Conservation (phyloP, 2,888 invertebrate genomes). For the Lamellibrachia columna region DNA sequence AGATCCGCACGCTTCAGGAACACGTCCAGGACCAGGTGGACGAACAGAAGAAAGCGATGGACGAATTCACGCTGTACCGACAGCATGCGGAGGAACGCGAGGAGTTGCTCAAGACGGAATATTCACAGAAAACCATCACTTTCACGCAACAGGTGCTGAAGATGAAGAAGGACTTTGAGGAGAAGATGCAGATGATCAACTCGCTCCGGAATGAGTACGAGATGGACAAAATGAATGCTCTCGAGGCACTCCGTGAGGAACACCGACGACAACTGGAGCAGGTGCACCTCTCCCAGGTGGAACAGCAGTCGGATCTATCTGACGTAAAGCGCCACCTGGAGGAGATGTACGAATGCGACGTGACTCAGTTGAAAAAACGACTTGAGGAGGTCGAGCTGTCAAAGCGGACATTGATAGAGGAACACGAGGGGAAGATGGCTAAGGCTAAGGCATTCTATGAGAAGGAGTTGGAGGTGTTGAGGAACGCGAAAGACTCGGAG, state of each 20-base stretch:
- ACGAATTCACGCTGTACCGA: conserved; percentile 51
- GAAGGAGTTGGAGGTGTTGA: conserved; percentile 60
- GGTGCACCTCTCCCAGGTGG: conserved; percentile 46
- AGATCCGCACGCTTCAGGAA: conserved; percentile 51
- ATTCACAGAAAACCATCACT: conserved; percentile 54
- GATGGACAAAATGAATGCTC: conserved; percentile 49
- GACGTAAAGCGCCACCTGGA: conserved; percentile 52
- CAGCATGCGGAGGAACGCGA: conserved; percentile 51
- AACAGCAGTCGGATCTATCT: conserved; percentile 51
- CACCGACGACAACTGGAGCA: conserved; percentile 56
- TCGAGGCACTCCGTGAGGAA: conserved; percentile 50
- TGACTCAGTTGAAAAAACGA: conserved; percentile 48
- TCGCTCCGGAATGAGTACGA: conserved; percentile 50
- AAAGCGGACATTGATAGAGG: conserved; percentile 52
- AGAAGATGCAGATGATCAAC: conserved; percentile 53
- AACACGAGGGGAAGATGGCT: conserved; percentile 58
- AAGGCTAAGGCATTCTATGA: conserved; percentile 63
- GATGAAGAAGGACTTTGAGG: conserved; percentile 60
- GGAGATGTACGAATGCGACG: conserved; percentile 51
- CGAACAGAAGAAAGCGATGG: conserved; percentile 48
- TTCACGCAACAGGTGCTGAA: conserved; percentile 58
- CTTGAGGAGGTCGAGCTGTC: conserved; percentile 45
- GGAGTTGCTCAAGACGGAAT: conserved; percentile 50
- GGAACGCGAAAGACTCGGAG: conserved; percentile 46
- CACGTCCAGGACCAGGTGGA: conserved; percentile 50